Conservation (phyloP, 2,113 vertebrate species). For the Eulemur rufifrons region DNA sequence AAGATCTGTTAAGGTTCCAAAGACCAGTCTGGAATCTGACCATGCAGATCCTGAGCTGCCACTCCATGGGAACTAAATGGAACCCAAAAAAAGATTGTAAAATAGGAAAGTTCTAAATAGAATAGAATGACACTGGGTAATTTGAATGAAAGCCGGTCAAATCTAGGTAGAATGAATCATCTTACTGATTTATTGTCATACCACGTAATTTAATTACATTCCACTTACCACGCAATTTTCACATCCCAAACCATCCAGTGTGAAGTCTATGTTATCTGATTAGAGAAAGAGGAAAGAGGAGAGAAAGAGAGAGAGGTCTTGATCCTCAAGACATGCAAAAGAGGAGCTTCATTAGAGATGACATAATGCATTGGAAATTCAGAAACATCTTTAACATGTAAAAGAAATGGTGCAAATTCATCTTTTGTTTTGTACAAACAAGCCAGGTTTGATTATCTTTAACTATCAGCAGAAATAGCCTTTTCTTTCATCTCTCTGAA, state of each 20-base stretch:
- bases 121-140: conserved; percentile 28
- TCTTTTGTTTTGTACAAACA: conserved; percentile 17
- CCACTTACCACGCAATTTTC: conserved; percentile 18
- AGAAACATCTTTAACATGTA: conserved; percentile 26
- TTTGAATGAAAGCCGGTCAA: conserved; percentile 30
- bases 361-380: conserved; percentile 17
- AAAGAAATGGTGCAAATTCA: not conserved
- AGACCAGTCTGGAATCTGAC: not conserved
- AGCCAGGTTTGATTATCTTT: not conserved
- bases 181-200: conserved; percentile 37
- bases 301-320: not conserved
- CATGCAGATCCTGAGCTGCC: not conserved
- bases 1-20: not conserved
- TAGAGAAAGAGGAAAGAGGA: not conserved
- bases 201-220: conserved; percentile 45
- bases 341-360: not conserved
- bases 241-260: not conserved
- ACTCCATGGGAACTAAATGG: not conserved
- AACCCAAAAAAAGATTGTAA: conserved; percentile 35
- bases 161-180: conserved; percentile 1
- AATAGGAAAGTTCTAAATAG: conserved; percentile 53
- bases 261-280: conserved; percentile 30
- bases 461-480: not conserved
- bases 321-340: not conserved
- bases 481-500: conserved; percentile 26